These are phyloP conservation scores for Lepus oiostolus DNA, from an alignment of 2,797 vertebrate species.

Conservation along the genomic window DNA sequence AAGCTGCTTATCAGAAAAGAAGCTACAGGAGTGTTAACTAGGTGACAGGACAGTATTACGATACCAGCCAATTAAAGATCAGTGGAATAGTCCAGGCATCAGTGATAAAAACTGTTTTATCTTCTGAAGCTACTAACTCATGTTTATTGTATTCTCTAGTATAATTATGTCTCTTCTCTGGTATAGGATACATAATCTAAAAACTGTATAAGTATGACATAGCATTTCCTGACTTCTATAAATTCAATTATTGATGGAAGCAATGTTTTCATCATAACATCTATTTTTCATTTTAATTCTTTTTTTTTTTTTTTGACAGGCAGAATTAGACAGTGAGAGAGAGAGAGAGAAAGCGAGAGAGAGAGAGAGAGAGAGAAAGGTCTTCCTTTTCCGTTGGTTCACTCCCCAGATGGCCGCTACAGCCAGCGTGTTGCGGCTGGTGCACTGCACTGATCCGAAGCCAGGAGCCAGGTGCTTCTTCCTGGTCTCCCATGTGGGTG, in stretches of 20 bases:
- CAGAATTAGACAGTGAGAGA: too few relatives aligned
- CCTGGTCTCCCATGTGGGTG: too few relatives aligned
- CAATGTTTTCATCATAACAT: neutral
- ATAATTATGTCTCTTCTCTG: conserved; percentile 21
- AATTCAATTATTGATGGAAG: conserved; percentile 52
- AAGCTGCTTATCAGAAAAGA: conserved; percentile 1
- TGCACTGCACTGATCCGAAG: too few relatives aligned
- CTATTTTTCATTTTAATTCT: conserved; percentile 58
- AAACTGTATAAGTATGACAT: neutral
- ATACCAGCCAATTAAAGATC: neutral
- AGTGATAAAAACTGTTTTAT: neutral
- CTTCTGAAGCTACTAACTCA: neutral
- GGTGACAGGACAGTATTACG: neutral
- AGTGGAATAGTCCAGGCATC: neutral
- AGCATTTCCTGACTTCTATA: neutral
- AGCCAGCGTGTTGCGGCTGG: too few relatives aligned
- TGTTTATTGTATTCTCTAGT: conserved; percentile 11
- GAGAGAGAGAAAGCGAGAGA: too few relatives aligned
- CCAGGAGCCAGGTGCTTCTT: too few relatives aligned
- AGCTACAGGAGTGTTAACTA: neutral
- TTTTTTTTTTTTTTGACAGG: neutral
- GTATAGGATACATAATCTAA: neutral
- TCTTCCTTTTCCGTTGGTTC: too few relatives aligned
- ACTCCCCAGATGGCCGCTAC: too few relatives aligned
- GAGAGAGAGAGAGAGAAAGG: too few relatives aligned